phyloP scores from a whole-genome alignment of 2,797 vertebrate species.

The Fringilla coelebs region DNA sequence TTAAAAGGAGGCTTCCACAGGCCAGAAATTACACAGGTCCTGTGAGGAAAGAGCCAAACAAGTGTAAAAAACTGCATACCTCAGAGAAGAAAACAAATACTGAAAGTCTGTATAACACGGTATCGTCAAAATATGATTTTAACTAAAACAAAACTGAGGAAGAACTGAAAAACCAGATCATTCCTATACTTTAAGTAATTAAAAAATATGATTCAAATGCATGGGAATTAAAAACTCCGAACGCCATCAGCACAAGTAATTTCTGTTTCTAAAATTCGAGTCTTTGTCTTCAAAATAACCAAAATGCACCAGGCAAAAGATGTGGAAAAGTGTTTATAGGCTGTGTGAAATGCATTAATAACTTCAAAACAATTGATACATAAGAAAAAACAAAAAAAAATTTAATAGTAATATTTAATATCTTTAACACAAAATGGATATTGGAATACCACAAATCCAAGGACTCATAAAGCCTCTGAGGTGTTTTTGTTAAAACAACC shows the following conservation, averaged over 20 bases:
- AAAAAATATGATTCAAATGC: not conserved
- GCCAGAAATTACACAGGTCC: not conserved
- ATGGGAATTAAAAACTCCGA: rapidly evolving
- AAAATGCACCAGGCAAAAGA: not conserved
- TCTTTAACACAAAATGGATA: not conserved
- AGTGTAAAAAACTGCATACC: not conserved
- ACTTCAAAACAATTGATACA: not conserved
- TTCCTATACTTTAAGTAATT: not conserved
- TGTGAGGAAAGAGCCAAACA: not conserved
- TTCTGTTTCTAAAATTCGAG: not conserved
- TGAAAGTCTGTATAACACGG: not conserved
- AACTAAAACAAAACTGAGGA: not conserved
- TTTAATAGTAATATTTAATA: not conserved
- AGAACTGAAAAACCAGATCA: not conserved
- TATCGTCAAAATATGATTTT: not conserved
- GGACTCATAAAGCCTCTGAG: not conserved
- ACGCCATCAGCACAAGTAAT: not conserved
- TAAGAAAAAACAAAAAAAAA: not conserved
- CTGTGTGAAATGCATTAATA: not conserved
- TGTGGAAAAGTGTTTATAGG: not conserved
- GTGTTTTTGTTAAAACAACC: not conserved
- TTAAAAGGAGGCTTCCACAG: not conserved
- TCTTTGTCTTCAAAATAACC: not conserved
- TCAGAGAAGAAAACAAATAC: not conserved
- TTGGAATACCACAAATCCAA: not conserved